phyloP scores from a whole-genome alignment of 1,140 invertebrate species.

The Drosophila sechellia region DNA sequence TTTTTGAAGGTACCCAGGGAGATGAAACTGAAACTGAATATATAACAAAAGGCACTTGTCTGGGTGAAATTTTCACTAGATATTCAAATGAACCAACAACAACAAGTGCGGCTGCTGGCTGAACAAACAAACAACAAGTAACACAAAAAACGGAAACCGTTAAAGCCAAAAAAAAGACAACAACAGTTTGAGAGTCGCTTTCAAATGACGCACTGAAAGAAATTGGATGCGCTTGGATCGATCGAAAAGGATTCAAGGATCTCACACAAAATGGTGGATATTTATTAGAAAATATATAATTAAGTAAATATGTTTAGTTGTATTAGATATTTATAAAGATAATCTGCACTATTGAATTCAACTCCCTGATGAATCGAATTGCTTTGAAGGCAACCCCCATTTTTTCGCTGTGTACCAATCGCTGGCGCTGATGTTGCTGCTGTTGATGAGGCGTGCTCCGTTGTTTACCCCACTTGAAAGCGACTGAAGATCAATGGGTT shows the following conservation, averaged over 20 bases:
- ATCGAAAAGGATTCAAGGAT: too few relatives aligned
- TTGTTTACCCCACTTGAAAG: slow-evolving; percentile 69
- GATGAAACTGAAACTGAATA: slow-evolving; percentile 58
- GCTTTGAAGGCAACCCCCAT: too few relatives aligned
- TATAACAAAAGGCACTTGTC: slow-evolving; percentile 80
- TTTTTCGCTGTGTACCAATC: slow-evolving; percentile 9
- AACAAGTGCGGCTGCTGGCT: slow-evolving; percentile 42
- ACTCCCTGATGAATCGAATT: too few relatives aligned
- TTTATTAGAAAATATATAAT: too few relatives aligned
- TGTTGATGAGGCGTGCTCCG: slow-evolving; percentile 74
- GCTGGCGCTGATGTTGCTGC: slow-evolving; percentile 47
- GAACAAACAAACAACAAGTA: slow-evolving; percentile 67
- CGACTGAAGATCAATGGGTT: slow-evolving; percentile 75
- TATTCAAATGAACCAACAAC: slow-evolving; percentile 75
- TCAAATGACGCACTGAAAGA: slow-evolving; percentile 63
- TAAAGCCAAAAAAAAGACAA: slow-evolving; percentile 70
- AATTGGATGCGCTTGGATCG: not conserved
- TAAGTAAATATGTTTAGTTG: too few relatives aligned
- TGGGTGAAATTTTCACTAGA: slow-evolving; percentile 81
- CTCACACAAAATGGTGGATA: too few relatives aligned
- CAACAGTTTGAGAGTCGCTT: slow-evolving; percentile 69
- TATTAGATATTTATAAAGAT: too few relatives aligned
- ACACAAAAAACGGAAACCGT: slow-evolving; percentile 81
- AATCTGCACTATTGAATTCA: too few relatives aligned
- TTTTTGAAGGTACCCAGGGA: slow-evolving; percentile 24